These are phyloP conservation scores for Colletes latitarsis DNA, from an alignment of 1,140 invertebrate species.

Conservation along the genomic window DNA sequence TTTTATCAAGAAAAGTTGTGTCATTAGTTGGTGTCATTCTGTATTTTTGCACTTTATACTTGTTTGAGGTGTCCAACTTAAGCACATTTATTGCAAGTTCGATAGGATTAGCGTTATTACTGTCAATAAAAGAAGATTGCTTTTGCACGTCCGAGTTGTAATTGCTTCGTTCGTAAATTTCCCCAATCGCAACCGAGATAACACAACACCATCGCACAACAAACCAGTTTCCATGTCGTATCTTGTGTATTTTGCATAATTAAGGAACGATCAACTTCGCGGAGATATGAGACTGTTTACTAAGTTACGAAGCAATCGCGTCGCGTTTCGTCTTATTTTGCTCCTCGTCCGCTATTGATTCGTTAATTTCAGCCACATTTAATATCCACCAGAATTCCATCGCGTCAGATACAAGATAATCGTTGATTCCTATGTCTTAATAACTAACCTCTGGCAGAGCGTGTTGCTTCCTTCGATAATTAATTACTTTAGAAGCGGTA, in stretches of 20 bases:
- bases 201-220: no score
- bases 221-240: constrained; percentile 7
- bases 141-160: background rate
- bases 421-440: no score
- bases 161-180: constrained; percentile 1
- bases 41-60: background rate
- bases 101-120: background rate
- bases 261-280: background rate
- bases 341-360: background rate
- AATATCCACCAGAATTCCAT: no score
- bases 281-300: background rate
- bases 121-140: background rate
- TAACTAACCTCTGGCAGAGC: no score
- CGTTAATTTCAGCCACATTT: background rate
- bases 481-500: no score
- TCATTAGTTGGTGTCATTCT: no score
- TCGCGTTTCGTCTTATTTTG: background rate
- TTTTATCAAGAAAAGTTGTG: no score
- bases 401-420: background rate
- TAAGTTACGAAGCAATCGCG: background rate
- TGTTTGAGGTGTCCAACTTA: background rate
- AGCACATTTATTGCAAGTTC: background rate
- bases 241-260: background rate
- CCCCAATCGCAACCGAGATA: background rate
- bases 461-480: no score